These are phyloP conservation scores for Clarias gariepinus DNA, from an alignment of 2,113 vertebrate genomes.

Conservation along the genomic window DNA sequence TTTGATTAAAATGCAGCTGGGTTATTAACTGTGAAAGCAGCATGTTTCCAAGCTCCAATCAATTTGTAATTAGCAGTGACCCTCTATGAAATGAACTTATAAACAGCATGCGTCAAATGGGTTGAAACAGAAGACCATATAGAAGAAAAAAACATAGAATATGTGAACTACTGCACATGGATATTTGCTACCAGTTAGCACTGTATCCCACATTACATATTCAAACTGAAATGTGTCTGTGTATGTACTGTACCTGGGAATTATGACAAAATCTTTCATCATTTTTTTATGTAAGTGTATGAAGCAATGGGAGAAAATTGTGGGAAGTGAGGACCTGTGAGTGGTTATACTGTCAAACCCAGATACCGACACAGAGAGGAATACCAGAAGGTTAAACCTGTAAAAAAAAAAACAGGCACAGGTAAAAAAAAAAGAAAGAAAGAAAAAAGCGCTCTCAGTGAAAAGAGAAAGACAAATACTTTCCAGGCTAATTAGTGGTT, in stretches of 20 bases:
- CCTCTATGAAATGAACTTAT: slow-evolving; percentile 32
- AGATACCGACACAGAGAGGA: background rate
- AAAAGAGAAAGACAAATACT: background rate
- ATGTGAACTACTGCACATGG: background rate
- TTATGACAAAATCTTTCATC: slow-evolving; percentile 23
- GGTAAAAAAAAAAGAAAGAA: background rate
- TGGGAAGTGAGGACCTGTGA: slow-evolving; percentile 12
- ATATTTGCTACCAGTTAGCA: background rate
- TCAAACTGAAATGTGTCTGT: background rate
- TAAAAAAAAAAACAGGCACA: background rate
- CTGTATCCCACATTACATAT: background rate
- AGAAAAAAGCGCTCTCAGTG: background rate
- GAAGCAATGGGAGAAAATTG: background rate
- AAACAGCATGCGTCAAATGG: background rate
- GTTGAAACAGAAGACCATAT: background rate
- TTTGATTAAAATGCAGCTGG: slow-evolving; percentile 49
- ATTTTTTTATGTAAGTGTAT: background rate
- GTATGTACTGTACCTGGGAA: background rate
- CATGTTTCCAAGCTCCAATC: slow-evolving; percentile 44
- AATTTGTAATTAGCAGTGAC: slow-evolving; percentile 49
- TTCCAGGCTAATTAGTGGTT: background rate
- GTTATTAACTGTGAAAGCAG: slow-evolving; percentile 53
- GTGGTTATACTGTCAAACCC: background rate
- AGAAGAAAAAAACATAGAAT: background rate
- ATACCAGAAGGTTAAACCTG: background rate